Percentiles rank a stretch among this genome's conserved stretches.
These are phyloP conservation scores for Siderastrea radians DNA, from an alignment of 92 coral and sea anemone genomes.

Conservation along the genomic window DNA sequence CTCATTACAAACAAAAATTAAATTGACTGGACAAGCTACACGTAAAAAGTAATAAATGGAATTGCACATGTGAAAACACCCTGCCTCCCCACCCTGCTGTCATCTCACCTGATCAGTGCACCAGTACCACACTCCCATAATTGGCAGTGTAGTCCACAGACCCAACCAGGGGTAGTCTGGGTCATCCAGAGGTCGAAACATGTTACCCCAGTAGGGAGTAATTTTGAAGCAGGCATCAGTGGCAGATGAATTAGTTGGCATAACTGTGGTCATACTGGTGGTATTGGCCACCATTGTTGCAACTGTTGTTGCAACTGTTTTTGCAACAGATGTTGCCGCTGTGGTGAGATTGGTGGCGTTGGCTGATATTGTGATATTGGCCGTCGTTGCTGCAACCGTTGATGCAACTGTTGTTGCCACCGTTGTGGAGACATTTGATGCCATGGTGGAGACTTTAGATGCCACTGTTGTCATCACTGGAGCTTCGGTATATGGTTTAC, in stretches of 20 bases:
- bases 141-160: slow-evolving; percentile 94
- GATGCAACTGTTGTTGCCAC: too few relatives aligned
- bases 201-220: slow-evolving; percentile 94
- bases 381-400: background rate
- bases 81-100: too few relatives aligned
- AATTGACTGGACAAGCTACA: too few relatives aligned
- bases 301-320: too few relatives aligned
- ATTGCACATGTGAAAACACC: too few relatives aligned
- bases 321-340: too few relatives aligned
- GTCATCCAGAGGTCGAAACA: slow-evolving; percentile 96
- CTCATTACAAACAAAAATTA: too few relatives aligned
- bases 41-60: too few relatives aligned
- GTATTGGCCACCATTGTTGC: background rate
- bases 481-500: slow-evolving; percentile 12
- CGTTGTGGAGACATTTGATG: too few relatives aligned
- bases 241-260: background rate
- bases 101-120: slow-evolving; percentile 96
- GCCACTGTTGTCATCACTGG: background rate
- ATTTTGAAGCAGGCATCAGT: background rate
- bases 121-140: slow-evolving; percentile 99
- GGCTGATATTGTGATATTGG: background rate
- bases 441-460: background rate
- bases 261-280: background rate
- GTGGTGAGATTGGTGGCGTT: background rate
- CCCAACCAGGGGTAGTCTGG: slow-evolving; percentile 99